Base-by-base conservation (phyloP, 2,888 invertebrate species). In the Furcula furcula region DNA sequence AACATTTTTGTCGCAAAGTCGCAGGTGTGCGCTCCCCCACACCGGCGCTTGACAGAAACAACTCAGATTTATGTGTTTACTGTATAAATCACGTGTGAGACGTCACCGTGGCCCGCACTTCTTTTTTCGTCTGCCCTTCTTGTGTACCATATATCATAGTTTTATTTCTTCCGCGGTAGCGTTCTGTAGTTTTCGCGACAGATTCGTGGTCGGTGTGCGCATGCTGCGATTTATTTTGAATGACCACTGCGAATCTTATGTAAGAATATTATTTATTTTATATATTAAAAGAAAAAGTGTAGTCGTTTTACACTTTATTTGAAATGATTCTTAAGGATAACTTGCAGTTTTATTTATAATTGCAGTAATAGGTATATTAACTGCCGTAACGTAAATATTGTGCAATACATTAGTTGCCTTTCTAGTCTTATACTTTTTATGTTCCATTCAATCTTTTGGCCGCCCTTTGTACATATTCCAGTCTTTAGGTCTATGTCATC, bases 21-120 rank as follows among this genome's bases (percentile, higher is more conserved):
- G 62, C 57, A 44, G 49, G 64, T 64, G 55, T 53, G 54, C 37
- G 7, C 27, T 26, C 28, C 25, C 42, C 51, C 43, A 36, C 53
- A 46, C 35, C 52, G 44, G 49, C 55, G 41, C 53, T 65, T 81
- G 86, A 85, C 85, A 84, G 85, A 78, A 75, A 77, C 76, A 84
- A 86, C 85, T 86, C 88, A 78, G 88, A 89, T 89, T 89, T 89
- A 89, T 89, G 85, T 88, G 89, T 89, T 89, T 88, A 87, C 88
- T 79, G 81, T 77, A 87, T 86, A 88, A 89, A 89, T 89, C 89
- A 88, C 68, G 67, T 55, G 60, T 65, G 66, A 69, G 68, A 67
- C 70, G 76, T 78, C 78, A 78, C 59, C 64, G 62, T 49, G 50
- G 52, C 56, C 54, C 56, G 47, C 59, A 60, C 67, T 72, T 78